These are phyloP conservation scores for Centropus bengalensis DNA, from an alignment of 2,113 vertebrate species.

Conservation along the genomic window DNA sequence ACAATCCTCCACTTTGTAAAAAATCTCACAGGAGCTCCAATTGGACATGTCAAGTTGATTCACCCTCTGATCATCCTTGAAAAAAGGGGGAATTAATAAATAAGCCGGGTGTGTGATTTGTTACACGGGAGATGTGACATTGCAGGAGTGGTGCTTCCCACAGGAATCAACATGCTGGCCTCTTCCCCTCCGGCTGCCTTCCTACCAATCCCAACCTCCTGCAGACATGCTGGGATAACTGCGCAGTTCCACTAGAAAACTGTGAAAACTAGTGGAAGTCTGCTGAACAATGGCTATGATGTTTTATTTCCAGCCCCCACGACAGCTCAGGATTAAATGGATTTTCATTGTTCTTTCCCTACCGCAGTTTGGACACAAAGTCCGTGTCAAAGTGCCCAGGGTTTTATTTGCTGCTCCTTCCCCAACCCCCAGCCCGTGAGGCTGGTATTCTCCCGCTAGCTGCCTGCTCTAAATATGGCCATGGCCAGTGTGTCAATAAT, in stretches of 20 bases:
- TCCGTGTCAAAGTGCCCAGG: background rate
- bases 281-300: background rate
- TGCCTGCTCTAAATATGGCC: conserved; percentile 85
- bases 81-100: background rate
- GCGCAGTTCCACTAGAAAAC: background rate
- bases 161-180: fast-evolving
- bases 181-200: background rate
- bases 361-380: background rate
- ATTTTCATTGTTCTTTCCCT: conserved; percentile 12
- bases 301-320: background rate
- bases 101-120: background rate
- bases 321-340: background rate
- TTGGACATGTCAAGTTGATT: background rate
- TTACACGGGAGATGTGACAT: background rate
- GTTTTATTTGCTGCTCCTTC: conserved; percentile 8
- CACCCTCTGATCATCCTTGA: background rate
- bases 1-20: fast-evolving
- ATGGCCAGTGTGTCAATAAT: conserved; percentile 79
- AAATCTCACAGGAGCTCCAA: background rate
- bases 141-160: fast-evolving
- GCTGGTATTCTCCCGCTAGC: conserved; percentile 62
- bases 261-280: background rate
- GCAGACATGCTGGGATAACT: background rate
- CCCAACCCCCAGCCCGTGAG: background rate
- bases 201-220: background rate